A percentile compares a stretch with the other conserved stretches of the same genome.
phyloP scores from a whole-genome alignment of 2,888 invertebrate genomes.

The Meloe dianella region DNA sequence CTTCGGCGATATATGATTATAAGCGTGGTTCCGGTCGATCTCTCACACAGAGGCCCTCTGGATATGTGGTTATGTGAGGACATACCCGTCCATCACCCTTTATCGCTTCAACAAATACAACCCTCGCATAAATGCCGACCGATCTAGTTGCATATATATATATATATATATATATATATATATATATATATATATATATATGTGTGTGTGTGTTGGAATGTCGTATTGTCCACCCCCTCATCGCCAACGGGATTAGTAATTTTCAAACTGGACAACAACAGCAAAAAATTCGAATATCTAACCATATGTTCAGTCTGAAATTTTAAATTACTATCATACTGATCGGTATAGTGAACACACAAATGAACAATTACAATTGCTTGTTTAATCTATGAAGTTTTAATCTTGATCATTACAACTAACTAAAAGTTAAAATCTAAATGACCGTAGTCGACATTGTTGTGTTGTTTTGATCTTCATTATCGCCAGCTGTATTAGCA shows the following conservation, averaged over 20 bases:
- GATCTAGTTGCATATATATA: conserved; percentile 48
- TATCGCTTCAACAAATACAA: conserved; percentile 60
- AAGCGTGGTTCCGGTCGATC: conserved; percentile 59
- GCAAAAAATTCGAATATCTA: not conserved
- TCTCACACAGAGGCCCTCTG: conserved; percentile 42
- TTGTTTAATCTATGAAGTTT: conserved; percentile 31
- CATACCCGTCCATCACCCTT: conserved; percentile 61
- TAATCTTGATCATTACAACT: conserved; percentile 43
- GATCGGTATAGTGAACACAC: not conserved
- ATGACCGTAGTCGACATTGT: conserved; percentile 41
- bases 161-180: too few species aligned
- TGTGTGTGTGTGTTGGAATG: conserved; percentile 28
- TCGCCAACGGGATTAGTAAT: not conserved
- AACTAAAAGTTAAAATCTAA: conserved; percentile 48
- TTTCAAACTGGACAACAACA: not conserved
- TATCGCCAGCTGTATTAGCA: conserved; percentile 56
- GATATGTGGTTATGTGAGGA: conserved; percentile 60
- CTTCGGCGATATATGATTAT: conserved; percentile 61
- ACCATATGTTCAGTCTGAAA: not conserved
- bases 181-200: too few species aligned
- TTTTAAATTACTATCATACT: not conserved
- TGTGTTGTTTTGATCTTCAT: conserved; percentile 55
- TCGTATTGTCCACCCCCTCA: conserved; percentile 19
- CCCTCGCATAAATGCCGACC: conserved; percentile 55
- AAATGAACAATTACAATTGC: conserved; percentile 1